Percentiles rank a stretch among this genome's conserved stretches.
Evolutionary conservation across 2,113 vertebrate species (phyloP).

Genomic region (Myiagra hebetior): DNA sequence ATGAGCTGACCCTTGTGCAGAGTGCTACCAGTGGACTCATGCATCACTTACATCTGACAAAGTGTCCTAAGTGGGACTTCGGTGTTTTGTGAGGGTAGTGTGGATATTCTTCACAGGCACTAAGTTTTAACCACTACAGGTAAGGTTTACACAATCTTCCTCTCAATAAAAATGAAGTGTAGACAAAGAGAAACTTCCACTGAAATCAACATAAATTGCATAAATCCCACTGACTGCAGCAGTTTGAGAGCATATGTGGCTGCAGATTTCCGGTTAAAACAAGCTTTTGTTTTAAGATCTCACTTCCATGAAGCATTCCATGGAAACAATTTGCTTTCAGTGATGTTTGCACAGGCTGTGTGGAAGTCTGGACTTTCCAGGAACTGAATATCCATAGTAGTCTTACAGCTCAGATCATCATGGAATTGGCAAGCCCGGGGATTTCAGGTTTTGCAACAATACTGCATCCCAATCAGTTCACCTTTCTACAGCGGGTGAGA

Average conservation of each 20-base stretch:
- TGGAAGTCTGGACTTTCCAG: not conserved
- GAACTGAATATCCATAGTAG: not conserved
- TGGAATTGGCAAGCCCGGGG: not conserved
- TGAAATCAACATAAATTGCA: not conserved
- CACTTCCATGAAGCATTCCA: not conserved
- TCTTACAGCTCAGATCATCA: not conserved
- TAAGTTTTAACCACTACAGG: not conserved
- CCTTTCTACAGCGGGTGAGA: not conserved
- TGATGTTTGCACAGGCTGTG: not conserved
- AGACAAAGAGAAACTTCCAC: not conserved
- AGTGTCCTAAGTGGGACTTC: not conserved
- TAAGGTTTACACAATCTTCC: not conserved
- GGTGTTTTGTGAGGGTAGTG: not conserved
- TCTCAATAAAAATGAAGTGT: not conserved
- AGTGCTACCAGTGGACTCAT: not conserved
- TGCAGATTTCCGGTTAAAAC: not conserved
- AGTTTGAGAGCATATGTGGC: not conserved
- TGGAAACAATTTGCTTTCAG: not conserved
- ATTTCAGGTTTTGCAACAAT: not conserved
- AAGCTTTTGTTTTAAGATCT: not conserved
- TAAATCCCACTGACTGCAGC: not conserved
- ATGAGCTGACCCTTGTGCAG: not conserved
- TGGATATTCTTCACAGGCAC: not conserved
- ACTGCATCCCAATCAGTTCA: not conserved
- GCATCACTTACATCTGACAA: not conserved